Percentiles rank a stretch among this genome's conserved stretches.
Conservation (phyloP, 2,113 vertebrate genomes). For the Sciurus niger region DNA sequence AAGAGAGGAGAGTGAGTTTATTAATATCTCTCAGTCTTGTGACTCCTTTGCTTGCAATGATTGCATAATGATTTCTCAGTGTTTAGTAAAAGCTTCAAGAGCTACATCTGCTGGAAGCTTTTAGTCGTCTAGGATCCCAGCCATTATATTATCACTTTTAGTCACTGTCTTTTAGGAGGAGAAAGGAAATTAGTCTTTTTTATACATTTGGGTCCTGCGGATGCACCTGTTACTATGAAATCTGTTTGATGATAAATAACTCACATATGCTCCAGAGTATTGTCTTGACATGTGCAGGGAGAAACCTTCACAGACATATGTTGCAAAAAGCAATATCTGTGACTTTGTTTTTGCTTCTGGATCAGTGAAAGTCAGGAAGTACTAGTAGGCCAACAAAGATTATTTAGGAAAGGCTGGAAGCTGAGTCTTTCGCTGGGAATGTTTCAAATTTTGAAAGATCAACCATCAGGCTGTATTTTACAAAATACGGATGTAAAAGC, state of each 20-base stretch:
- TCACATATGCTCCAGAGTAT: constrained; percentile 74
- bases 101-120: constrained; percentile 82
- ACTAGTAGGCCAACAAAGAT: constrained; percentile 27
- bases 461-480: background rate
- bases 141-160: constrained; percentile 80
- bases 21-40: constrained; percentile 53
- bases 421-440: background rate
- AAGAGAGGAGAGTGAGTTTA: background rate
- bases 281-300: constrained; percentile 78
- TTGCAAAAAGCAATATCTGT: constrained; percentile 59
- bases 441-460: background rate
- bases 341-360: constrained; percentile 57
- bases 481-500: background rate
- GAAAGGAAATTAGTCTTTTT: constrained; percentile 80
- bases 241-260: constrained; percentile 85
- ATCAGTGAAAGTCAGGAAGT: background rate
- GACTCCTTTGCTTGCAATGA: background rate
- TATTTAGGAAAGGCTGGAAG: background rate
- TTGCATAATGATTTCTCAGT: constrained; percentile 54
- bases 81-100: constrained; percentile 81
- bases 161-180: constrained; percentile 78
- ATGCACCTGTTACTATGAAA: constrained; percentile 81
- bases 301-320: constrained; percentile 79
- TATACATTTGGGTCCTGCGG: constrained; percentile 59
- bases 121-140: constrained; percentile 71